phyloP scores from a whole-genome alignment of 2,113 vertebrate species.

The Colaptes auratus region DNA sequence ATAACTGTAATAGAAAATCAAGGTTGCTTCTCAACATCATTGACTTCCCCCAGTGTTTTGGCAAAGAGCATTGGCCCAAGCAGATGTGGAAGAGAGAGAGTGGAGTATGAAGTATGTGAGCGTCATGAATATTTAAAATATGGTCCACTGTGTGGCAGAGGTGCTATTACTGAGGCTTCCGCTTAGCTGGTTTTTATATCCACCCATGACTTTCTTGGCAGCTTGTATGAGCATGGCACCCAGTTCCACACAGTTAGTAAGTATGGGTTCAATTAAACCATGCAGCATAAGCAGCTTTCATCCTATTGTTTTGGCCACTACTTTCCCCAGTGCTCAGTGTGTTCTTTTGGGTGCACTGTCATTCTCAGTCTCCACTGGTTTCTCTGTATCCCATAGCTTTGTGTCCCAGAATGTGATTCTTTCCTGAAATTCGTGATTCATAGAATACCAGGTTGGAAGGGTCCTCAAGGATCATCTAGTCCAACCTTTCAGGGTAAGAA shows the following conservation, averaged over 20 bases:
- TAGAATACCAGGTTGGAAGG: too few relatives aligned
- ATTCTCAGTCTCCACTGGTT: neutral
- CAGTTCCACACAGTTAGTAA: neutral
- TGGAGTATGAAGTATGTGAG: neutral
- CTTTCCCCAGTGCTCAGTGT: neutral
- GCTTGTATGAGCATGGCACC: neutral
- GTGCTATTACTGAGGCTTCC: neutral
- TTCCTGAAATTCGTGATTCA: neutral
- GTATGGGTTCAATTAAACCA: neutral
- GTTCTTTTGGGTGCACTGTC: neutral
- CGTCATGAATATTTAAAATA: slow-evolving; percentile 26
- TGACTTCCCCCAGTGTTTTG: slow-evolving; percentile 18
- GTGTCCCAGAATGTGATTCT: neutral
- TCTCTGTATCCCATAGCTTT: neutral
- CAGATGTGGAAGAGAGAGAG: slow-evolving; percentile 15
- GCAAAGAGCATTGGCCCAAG: slow-evolving; percentile 13
- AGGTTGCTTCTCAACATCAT: neutral
- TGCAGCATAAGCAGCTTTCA: rapidly evolving
- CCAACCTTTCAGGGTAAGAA: too few relatives aligned
- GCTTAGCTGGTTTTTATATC: neutral
- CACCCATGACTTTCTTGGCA: neutral
- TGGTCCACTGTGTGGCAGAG: neutral
- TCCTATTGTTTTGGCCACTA: neutral
- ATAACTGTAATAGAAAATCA: slow-evolving; percentile 5
- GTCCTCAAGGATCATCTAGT: too few relatives aligned